Conservation (phyloP, 2,797 vertebrate species). For the Bufotes viridis region DNA sequence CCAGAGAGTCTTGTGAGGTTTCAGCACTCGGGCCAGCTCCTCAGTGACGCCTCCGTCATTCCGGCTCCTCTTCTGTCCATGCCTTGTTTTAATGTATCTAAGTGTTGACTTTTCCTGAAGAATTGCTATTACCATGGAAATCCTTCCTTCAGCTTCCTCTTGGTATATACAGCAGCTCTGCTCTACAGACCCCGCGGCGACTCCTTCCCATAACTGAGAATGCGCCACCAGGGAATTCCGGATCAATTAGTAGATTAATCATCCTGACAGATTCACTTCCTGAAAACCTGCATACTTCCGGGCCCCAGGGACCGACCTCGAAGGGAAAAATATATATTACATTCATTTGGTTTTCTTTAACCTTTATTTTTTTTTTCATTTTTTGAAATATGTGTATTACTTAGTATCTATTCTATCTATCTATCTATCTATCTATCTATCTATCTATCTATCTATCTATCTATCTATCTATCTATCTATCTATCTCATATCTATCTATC, state of each 20-base stretch:
- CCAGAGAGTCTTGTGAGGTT: too few relatives aligned
- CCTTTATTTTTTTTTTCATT: too few relatives aligned
- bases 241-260: conserved; percentile 35
- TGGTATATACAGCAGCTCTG: not conserved
- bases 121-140: not conserved
- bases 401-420: too few relatives aligned
- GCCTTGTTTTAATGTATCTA: not conserved
- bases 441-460: too few relatives aligned
- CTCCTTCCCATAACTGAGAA: not conserved
- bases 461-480: too few relatives aligned
- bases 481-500: too few relatives aligned
- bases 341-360: not conserved
- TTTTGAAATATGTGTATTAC: too few relatives aligned
- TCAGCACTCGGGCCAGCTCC: too few relatives aligned
- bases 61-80: not conserved
- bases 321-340: not conserved
- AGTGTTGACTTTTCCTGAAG: not conserved
- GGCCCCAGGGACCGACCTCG: not conserved
- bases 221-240: not conserved
- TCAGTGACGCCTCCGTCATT: not conserved
- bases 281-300: not conserved
- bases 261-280: conserved; percentile 34
- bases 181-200: not conserved
- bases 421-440: too few relatives aligned
- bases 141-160: not conserved